phyloP scores from a whole-genome alignment of 2,113 vertebrate species.

The Platysteira castanea region DNA sequence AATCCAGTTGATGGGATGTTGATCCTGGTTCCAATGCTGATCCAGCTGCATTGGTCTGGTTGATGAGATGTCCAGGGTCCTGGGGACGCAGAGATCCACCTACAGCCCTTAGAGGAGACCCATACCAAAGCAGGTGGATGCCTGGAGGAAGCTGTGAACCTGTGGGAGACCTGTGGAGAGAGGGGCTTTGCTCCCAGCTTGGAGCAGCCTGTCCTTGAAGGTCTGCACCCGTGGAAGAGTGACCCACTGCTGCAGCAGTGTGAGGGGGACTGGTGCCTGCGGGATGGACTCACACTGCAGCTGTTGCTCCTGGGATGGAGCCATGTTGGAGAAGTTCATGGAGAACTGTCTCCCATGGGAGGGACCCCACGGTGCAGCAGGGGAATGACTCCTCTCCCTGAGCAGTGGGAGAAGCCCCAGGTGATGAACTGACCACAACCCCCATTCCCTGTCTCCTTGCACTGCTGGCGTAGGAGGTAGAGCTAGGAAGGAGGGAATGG shows the following conservation, averaged over 20 bases:
- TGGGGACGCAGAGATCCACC: background rate
- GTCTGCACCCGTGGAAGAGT: background rate
- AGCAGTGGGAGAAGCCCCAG: background rate
- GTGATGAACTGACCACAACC: background rate
- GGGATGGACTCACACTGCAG: background rate
- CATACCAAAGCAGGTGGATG: background rate
- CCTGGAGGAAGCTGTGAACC: background rate
- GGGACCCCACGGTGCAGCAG: background rate
- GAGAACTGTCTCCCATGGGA: background rate
- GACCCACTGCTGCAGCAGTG: background rate
- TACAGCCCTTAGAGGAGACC: background rate
- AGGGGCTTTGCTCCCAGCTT: background rate
- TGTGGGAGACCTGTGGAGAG: background rate
- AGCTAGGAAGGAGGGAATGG: too few species aligned
- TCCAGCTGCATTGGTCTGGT: too few species aligned
- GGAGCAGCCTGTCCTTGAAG: background rate
- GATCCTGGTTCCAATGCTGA: too few species aligned
- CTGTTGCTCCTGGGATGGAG: background rate
- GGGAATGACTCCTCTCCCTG: background rate
- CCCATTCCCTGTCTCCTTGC: background rate
- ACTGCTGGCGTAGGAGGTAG: background rate
- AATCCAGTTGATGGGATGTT: too few species aligned
- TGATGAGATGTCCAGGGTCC: too few species aligned
- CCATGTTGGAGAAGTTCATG: background rate
- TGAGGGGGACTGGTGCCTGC: background rate